Evolutionary conservation across 2,113 vertebrate species (phyloP), one percentile per base, ranked within the genome.

Genomic region (Lophius piscatorius): DNA sequence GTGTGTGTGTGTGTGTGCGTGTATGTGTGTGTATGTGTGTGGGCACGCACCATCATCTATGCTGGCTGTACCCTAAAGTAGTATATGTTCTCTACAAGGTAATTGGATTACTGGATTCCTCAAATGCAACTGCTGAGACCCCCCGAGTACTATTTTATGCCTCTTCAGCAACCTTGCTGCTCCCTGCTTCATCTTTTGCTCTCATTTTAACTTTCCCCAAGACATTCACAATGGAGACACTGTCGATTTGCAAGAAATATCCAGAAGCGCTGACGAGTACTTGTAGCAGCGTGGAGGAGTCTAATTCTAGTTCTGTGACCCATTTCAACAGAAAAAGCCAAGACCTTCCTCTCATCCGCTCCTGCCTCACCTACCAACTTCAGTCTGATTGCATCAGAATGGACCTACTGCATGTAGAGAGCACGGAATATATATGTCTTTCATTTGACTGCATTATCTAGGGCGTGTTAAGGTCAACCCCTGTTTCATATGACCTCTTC

Each of bases 91-190:
- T 78, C 39, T 54, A 22, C 69, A 46, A 48, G 81, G 74, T 89
- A 88, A 89, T 86, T 89, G 84, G 84, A 89, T 87, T 86, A 86
- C 75, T 86, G 78, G 74, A 83, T 82, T 86, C 81, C 81, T 87
- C 63, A 83, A 81, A 87, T 70, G 41, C 76, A 51, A 34, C 41
- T 33, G 40, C 72, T 66, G 70, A 72, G 63, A 60, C 66, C 75
- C 55, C 78, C 33, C 45, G 66, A 88, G 88, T 81, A 54, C 58
- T 35, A 74, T 80, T 88, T 84, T 87, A 71, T 87, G 88, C 86
- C 63, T 84, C 46, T 72, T 85, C 84, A 88, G 81, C 86, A 86
- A 63, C 76, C 74, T 74, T 42, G 1, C 54, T 41, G 47, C 78
- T 76, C 68, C 31, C 55, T 36, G 55, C 70, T 76, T 64, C 68